Conservation (phyloP, 2,113 vertebrate genomes). For the Zosterops hypoxanthus region DNA sequence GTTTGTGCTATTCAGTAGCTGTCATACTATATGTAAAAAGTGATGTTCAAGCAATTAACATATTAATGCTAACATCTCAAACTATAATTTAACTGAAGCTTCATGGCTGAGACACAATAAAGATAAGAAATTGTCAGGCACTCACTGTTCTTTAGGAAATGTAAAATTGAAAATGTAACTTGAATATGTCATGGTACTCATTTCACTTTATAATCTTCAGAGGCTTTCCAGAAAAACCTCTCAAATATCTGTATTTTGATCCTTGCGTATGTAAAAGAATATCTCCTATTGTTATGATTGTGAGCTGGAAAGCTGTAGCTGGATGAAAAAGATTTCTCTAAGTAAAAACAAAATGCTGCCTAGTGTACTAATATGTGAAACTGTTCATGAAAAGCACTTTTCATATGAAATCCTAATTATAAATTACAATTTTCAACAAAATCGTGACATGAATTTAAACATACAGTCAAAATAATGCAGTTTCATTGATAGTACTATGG, state of each 20-base stretch:
- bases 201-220: not conserved
- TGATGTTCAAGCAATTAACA: conserved; percentile 32
- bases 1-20: conserved; percentile 28
- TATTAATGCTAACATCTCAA: conserved; percentile 24
- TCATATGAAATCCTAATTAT: not conserved
- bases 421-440: not conserved
- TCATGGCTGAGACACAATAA: conserved; percentile 3
- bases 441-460: not conserved
- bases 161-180: not conserved
- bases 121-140: conserved; percentile 28
- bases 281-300: not conserved
- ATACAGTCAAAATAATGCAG: not conserved
- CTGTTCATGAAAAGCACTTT: not conserved
- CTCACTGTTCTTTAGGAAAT: not conserved
- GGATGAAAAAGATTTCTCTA: not conserved
- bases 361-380: not conserved
- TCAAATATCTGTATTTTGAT: not conserved
- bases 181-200: not conserved
- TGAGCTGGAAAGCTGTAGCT: not conserved
- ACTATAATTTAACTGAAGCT: conserved; percentile 36
- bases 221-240: not conserved
- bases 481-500: not conserved
- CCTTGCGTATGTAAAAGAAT: not conserved
- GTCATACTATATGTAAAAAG: conserved; percentile 11
- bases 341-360: not conserved